Base-by-base conservation (phyloP, 2,797 vertebrate species). In the Sebastes oblongus region DNA sequence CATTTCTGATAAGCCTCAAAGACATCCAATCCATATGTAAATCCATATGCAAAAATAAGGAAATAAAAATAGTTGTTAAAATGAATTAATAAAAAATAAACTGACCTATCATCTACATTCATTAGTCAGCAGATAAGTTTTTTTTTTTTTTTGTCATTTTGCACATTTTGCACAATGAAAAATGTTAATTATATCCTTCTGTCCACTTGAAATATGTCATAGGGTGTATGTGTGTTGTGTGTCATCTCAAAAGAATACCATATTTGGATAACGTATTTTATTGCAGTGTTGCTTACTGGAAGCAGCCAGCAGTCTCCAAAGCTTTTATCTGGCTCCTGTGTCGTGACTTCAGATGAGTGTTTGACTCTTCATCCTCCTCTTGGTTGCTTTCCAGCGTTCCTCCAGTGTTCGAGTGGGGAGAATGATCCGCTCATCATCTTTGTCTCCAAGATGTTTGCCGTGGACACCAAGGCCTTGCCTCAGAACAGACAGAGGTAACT, bases 361-460 rank as follows among this genome's bases (percentile, higher is more conserved):
- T 39, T 79, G 32, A 79, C 30, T 56, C 3, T 1, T 22, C 67
- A 22, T 52, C 12, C 22, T 66, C 39, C 3, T 12, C 4, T 56
- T 56, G 10, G 36, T 3, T 84, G 7, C 83, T 55, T 80, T 78
- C 25, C 92, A 99, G 98, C 95, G 6, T 99, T 99, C 89, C 89
- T 99, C 84, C 96, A 96, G 86, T 99, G 98, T 87, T 96, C 96
- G 27, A 97, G 95, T 66, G 96, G 94, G 71, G 96, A 89, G 25
- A 72, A 92, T 1, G 96, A 95, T 6, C 98, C 98, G 0, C 96
- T 98, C 86, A 98, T 99, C 70, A 86, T 99, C 72, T 99, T 98
- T 88, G 96, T 99, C 89, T 99, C 98, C 81, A 99, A 99, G 95
- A 99, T 99, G 98, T 97, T 99, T 92, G 95, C 97, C 8, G 97